Base-by-base conservation (phyloP, 2,113 vertebrate genomes). In the Pogona vitticeps region DNA sequence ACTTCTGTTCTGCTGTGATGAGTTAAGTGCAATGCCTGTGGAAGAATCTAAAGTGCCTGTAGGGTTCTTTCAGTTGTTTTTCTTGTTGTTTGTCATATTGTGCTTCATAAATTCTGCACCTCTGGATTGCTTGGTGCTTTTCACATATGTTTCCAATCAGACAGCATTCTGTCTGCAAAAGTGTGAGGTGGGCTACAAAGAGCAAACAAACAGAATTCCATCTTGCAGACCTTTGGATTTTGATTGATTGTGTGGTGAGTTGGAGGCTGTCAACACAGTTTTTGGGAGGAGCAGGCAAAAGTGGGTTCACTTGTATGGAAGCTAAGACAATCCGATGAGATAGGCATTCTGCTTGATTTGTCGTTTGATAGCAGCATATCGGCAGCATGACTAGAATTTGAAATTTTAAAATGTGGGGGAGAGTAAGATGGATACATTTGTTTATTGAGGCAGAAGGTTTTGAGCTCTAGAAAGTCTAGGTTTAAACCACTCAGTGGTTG, bases 191-290 rank as follows among this genome's bases (percentile, higher is more conserved):
- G 83, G 80, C 90, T 89, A 90, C 79, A 70, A 80, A 94, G 92
- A 94, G 90, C 92, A 95, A 95, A 94, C 88, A 89, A 87, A 65
- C 38, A 85, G 36, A 81, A 85, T 85, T 61, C 91, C 90, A 68
- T 18, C 70, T 82, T 56, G 82, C 65, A 40, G 87, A 91, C 91
- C 10, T 1, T 28, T 78, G 83, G 92, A 59, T 87, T 90, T 89
- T 94, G 94, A 94, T 90, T 94, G 91, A 94, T 95, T 92, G 93
- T 88, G 91, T 92, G 91, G 93, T 87, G 91, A 92, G 91, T 91
- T 94, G 91, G 87, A 88, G 91, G 80, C 89, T 93, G 92, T 93
- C 94, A 92, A 90, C 94, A 91, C 92, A 83, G 76, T 80, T 86
- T 84, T 89, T 76, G 91, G 83, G 84, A 92, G 93, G 92, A 93